phyloP scores from a whole-genome alignment of 2,797 vertebrate species.

The Percopsis omiscomaycus region DNA sequence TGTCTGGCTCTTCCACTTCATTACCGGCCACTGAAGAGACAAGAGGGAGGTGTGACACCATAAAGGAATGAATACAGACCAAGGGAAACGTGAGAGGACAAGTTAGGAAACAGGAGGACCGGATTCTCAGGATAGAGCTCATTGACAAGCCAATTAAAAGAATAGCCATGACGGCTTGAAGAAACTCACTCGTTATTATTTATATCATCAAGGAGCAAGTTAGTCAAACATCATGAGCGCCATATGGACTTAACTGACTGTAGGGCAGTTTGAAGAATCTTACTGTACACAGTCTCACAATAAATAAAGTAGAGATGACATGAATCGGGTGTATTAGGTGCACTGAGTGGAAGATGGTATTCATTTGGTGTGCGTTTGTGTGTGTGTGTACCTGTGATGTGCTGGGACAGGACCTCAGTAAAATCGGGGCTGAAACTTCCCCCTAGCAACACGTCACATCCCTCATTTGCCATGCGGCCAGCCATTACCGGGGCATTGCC shows the following conservation, averaged over 20 bases:
- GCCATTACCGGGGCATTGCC: constrained; percentile 87
- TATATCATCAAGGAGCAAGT: no score
- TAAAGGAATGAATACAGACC: not conserved
- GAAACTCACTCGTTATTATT: no score
- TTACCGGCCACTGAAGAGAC: constrained; percentile 79
- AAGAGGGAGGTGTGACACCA: not conserved
- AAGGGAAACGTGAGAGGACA: not conserved
- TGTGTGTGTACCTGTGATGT: constrained; percentile 75
- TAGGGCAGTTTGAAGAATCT: no score
- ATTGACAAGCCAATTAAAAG: no score
- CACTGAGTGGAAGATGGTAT: not conserved
- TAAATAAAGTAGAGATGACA: no score
- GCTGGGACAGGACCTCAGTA: constrained; percentile 77
- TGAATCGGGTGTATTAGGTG: no score
- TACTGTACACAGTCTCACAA: no score
- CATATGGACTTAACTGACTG: no score
- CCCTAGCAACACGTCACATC: constrained; percentile 83
- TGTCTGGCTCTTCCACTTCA: constrained; percentile 80
- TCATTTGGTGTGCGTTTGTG: not conserved
- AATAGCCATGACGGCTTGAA: no score
- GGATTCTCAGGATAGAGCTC: not conserved
- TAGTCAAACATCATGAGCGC: no score
- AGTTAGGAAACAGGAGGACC: not conserved
- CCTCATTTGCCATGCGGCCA: constrained; percentile 81
- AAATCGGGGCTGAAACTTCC: constrained; percentile 82